Base-by-base conservation (phyloP, 2,888 invertebrate genomes). In the Syrista parreyssii region DNA sequence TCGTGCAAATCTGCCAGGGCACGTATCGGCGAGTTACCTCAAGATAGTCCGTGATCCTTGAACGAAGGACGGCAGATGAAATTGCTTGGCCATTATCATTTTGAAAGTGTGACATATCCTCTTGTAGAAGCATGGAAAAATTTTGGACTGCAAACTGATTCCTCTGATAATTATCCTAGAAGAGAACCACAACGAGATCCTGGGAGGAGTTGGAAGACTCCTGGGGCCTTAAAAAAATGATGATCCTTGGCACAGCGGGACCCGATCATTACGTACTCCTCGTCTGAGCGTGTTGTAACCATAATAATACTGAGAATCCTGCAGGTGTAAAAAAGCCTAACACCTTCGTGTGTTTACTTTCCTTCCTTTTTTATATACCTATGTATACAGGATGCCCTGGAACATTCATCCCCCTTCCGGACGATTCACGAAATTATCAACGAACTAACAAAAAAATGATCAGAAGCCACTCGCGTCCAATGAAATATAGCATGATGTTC, bases 401-500 rank as follows among this genome's bases (percentile, higher is more conserved):
- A 40, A 1, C 40, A 69, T 69, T 15, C 32, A 30, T 69, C 32
- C 69, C 30, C 32, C 69, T 69, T 15, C 31, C n/a, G 69, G 15
- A 32, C 12, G 69, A 69, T 32, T 32, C 69, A 32, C 30, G 69
- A 69, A 32, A 69, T 69, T 69, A 69, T 69, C 69, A 32, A 69
- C 69, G 30, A 69, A 30, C 31, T 69, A 69, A 40, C 40, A 40
- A 40, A 30, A 69, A 69, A 69, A 69, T 15, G 69, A 69, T 69
- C 32, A 30, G 69, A 69, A 69, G 69, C 31, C 69, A 73, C 40
- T 75, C 34, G 72, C 68, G 31, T 40, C 40, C 40, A 40, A 71
- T 73, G 75, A 75, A 75, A 75, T 74, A 75, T 74, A 75, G 55
- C 68, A 76, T 74, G 36, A 31, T 69, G 75, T 73, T 73, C 40